Evolutionary conservation across 2,113 vertebrate genomes (phyloP), one percentile per base, ranked within the genome.

Genomic region (Dasypus novemcinctus): DNA sequence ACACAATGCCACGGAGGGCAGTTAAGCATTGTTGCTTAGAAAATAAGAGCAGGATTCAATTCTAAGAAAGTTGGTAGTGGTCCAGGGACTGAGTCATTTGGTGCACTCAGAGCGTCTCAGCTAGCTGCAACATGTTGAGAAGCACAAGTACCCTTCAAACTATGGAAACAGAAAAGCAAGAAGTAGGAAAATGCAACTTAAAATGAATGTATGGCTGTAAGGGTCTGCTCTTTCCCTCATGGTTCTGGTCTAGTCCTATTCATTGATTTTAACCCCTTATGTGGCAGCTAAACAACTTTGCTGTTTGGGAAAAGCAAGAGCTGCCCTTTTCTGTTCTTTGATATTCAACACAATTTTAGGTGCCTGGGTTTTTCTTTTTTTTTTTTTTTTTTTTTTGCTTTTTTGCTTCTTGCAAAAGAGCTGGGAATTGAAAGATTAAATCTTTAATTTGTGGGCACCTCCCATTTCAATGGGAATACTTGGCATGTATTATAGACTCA

Each of bases 61-160:
- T 84, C 94, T 79, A 91, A 97, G 98, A 98, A 97, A 85, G 36
- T 98, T 98, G 98, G 97, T 97, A 92, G 68, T 94, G 97, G 97
- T 97, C 98, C 98, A 98, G 98, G 96, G 95, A 81, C 98, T 98
- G 98, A 98, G 97, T 98, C 98, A 98, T 85, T 97, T 98, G 98
- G 97, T 98, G 95, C 96, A 87, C 95, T 96, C 52, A 23, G 91
- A 97, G 98, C 97, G 94, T 98, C 98, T 96, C 96, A 96, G 97
- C 98, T 98, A 97, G 98, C 98, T 98, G 97, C 92, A 97, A 98
- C 98, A 97, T 96, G 98, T 98, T 87, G 29, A 66, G 83, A 89
- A 71, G 80, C 17, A 23, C 95, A 72, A 93, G 91, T 27, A 96
- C 85, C 43, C 94, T 95, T 83, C 83, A 78, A 82, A 93, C 87